phyloP scores from a whole-genome alignment of 2,888 invertebrate genomes.

The Euplagia quadripunctaria region DNA sequence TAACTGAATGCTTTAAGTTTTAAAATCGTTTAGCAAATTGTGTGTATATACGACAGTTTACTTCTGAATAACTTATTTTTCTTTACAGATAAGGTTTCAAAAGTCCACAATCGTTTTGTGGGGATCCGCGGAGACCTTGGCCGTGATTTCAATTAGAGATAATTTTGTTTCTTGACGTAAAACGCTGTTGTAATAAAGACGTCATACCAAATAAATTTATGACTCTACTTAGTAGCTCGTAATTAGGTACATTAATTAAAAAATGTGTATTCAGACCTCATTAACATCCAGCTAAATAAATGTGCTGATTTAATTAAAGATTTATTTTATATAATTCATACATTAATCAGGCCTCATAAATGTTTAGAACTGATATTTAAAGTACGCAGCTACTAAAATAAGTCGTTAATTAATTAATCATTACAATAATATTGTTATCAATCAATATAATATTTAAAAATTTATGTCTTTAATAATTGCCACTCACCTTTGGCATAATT shows the following conservation, averaged over 20 bases:
- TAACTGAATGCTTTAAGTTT: too few species aligned
- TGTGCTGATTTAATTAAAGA: conserved; percentile 6
- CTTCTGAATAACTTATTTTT: too few species aligned
- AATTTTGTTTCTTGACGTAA: neutral
- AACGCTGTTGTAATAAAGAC: neutral
- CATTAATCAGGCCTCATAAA: conserved; percentile 6
- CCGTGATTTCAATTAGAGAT: conserved; percentile 15
- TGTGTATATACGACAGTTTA: too few species aligned
- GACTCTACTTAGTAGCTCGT: neutral
- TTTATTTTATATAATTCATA: neutral
- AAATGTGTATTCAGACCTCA: neutral
- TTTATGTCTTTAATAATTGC: neutral
- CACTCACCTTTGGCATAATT: neutral
- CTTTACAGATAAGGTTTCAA: conserved; percentile 35
- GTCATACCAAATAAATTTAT: neutral
- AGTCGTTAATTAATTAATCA: conserved; percentile 5
- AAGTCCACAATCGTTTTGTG: conserved; percentile 33
- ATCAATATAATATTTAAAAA: neutral
- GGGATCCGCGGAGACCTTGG: conserved; percentile 16
- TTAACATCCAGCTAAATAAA: conserved; percentile 1
- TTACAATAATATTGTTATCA: conserved; percentile 4
- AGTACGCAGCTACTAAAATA: conserved; percentile 4
- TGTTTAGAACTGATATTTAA: conserved; percentile 2
- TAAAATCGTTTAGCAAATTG: too few species aligned
- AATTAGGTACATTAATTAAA: neutral